These are phyloP conservation scores for Plusia festucae DNA, from an alignment of 2,888 invertebrate genomes.

Conservation along the genomic window DNA sequence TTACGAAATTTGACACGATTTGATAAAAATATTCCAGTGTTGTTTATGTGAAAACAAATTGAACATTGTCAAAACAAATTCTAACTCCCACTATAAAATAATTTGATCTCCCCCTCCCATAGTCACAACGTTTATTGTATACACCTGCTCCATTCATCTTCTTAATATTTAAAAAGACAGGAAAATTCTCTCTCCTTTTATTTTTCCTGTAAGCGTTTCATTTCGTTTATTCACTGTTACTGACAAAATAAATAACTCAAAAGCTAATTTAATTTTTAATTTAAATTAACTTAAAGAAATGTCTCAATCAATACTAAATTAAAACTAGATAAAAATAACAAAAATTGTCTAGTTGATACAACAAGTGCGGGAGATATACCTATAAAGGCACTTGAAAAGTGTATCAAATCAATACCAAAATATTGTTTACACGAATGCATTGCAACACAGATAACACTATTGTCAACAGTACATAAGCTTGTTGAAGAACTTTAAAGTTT, in stretches of 20 bases:
- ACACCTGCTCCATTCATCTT: slow-evolving; percentile 1
- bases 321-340: neutral
- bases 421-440: too few species aligned
- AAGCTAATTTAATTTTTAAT: too few species aligned
- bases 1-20: neutral
- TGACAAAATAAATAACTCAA: neutral
- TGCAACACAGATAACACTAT: neutral
- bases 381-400: neutral
- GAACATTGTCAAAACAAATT: neutral
- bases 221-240: neutral
- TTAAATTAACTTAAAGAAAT: too few species aligned
- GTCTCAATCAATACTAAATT: neutral
- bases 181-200: neutral
- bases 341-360: too few species aligned
- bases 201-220: neutral
- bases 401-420: neutral
- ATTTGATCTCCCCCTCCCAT: neutral
- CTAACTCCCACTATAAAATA: neutral
- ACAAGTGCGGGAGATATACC: neutral
- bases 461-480: neutral
- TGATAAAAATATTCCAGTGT: neutral
- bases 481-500: neutral
- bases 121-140: neutral
- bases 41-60: neutral
- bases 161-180: neutral